Conservation (phyloP, 2,888 invertebrate species). For the Metacarcinus magister region DNA sequence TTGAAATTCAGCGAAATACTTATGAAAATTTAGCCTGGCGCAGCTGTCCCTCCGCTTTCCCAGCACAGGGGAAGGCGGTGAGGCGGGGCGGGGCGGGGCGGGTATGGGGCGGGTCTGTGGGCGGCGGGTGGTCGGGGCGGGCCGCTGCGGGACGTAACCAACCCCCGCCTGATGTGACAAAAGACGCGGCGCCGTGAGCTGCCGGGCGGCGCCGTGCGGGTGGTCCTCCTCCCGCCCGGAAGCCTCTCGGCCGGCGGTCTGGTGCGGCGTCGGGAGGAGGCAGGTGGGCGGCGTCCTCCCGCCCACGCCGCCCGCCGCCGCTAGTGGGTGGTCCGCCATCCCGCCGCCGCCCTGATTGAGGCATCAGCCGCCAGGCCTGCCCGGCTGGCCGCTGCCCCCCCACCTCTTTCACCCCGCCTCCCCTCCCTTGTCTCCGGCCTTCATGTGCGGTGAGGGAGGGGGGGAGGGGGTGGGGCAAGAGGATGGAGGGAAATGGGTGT, state of each 20-base stretch:
- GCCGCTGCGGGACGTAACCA: slow-evolving; percentile 21
- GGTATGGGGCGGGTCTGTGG: neutral
- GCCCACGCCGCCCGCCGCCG: slow-evolving; percentile 19
- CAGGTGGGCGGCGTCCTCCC: slow-evolving; percentile 20
- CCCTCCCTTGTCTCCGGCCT: neutral
- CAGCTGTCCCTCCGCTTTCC: neutral
- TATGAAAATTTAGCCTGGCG: neutral
- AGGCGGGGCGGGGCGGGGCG: neutral
- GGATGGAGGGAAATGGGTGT: neutral
- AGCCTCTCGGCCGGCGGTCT: neutral
- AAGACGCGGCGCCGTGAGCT: slow-evolving; percentile 57
- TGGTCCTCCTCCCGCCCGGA: slow-evolving; percentile 33
- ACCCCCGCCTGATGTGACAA: slow-evolving; percentile 68
- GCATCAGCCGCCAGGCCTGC: slow-evolving; percentile 57
- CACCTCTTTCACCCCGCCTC: neutral
- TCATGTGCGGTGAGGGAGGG: neutral
- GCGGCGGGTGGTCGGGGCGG: slow-evolving; percentile 7
- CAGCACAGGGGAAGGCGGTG: neutral
- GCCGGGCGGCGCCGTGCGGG: slow-evolving; percentile 4
- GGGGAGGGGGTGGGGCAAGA: neutral
- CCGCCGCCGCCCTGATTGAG: slow-evolving; percentile 65
- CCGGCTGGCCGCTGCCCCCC: neutral
- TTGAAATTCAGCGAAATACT: neutral
- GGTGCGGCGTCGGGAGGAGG: neutral
- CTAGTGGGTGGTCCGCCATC: slow-evolving; percentile 5